Percentiles rank a stretch among this genome's conserved stretches.
phyloP scores from a whole-genome alignment of 2,797 vertebrate species.

The Selene dorsalis region DNA sequence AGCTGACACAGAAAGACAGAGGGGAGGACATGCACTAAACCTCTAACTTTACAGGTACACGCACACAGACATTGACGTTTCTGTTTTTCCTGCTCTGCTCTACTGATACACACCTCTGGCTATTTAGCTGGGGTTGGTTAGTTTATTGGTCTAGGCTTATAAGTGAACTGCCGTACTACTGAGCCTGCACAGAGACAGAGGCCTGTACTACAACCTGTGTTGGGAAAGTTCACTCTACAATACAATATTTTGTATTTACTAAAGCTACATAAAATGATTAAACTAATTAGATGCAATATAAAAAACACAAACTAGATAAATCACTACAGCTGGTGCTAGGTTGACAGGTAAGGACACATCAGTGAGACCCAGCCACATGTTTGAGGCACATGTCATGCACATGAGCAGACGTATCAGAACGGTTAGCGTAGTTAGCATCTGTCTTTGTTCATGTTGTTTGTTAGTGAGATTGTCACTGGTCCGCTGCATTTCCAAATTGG shows the following conservation, averaged over 20 bases:
- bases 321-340: no score
- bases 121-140: not conserved
- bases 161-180: not conserved
- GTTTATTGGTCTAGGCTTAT: not conserved
- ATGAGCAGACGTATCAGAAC: no score
- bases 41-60: not conserved
- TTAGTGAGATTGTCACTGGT: no score
- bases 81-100: not conserved
- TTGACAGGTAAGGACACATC: no score
- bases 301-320: not conserved
- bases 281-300: not conserved
- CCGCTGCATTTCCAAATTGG: no score
- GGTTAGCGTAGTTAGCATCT: no score
- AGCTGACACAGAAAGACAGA: conserved; percentile 9
- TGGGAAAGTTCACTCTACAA: not conserved
- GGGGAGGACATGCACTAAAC: not conserved
- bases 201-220: not conserved
- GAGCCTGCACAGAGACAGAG: not conserved
- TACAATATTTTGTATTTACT: not conserved
- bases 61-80: not conserved
- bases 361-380: no score
- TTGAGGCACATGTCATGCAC: no score
- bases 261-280: not conserved
- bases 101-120: not conserved
- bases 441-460: no score